Conservation (phyloP, 1,140 invertebrate genomes). For the Sminthurinus signatus region DNA sequence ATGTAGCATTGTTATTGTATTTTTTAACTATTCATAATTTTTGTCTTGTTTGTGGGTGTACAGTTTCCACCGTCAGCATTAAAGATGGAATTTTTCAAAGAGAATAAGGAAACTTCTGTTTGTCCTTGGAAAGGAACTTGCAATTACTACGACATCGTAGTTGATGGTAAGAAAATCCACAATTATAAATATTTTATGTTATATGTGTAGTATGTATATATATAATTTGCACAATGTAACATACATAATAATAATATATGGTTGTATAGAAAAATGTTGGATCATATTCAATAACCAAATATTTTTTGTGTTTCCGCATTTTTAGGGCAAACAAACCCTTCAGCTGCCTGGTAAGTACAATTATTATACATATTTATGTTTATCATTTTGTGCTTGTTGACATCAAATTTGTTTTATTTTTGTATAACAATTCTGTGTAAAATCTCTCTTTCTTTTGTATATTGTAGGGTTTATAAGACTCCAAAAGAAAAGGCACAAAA, state of each 20-base stretch:
- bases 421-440: background rate
- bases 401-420: background rate
- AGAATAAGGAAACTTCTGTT: background rate
- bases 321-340: constrained; percentile 4
- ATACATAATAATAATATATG: too few relatives aligned
- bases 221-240: too few relatives aligned
- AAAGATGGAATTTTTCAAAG: constrained; percentile 19
- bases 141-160: constrained; percentile 22
- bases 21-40: background rate
- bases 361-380: background rate
- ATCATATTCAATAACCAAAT: too few relatives aligned
- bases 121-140: constrained; percentile 27
- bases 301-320: background rate
- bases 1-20: background rate
- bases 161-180: constrained; percentile 24
- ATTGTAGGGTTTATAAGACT: constrained; percentile 7
- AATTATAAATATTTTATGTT: too few relatives aligned
- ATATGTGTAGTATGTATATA: too few relatives aligned
- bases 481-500: constrained; percentile 23
- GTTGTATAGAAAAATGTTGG: too few relatives aligned
- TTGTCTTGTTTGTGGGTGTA: background rate
- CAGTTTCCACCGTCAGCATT: constrained; percentile 22
- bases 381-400: background rate
- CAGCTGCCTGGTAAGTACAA: constrained; percentile 16
- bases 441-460: background rate